phyloP scores from a whole-genome alignment of 2,888 invertebrate species.

The Amphiduros pacificus region DNA sequence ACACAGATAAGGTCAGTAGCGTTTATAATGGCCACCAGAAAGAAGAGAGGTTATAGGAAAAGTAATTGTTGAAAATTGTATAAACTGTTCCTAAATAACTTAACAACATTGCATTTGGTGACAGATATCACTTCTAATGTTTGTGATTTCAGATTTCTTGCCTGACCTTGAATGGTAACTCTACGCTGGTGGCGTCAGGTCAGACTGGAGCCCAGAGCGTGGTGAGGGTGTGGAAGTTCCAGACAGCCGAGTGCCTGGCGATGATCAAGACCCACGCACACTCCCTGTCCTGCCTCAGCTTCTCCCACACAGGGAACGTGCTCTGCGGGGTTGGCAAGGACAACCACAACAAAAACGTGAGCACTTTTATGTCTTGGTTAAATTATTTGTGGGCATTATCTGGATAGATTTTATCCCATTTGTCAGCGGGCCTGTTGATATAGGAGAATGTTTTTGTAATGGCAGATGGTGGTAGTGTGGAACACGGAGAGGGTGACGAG shows the following conservation, averaged over 20 bases:
- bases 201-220: conserved; percentile 56
- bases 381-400: not conserved
- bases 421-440: no score
- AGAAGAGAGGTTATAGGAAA: no score
- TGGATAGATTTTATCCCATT: not conserved
- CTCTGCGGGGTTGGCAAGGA: conserved; percentile 59
- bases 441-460: no score
- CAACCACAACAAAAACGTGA: conserved; percentile 56
- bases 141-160: conserved; percentile 49
- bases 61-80: no score
- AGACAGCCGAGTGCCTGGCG: conserved; percentile 51
- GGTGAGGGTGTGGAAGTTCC: conserved; percentile 55
- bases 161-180: conserved; percentile 45
- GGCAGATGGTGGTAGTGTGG: conserved; percentile 56
- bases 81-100: no score
- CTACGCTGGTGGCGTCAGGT: conserved; percentile 53
- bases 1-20: no score
- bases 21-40: no score
- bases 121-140: no score
- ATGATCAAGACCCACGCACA: conserved; percentile 55
- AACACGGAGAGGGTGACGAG: conserved; percentile 48
- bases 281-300: conserved; percentile 43
- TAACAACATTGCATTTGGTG: no score
- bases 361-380: conserved; percentile 18
- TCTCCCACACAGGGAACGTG: conserved; percentile 52